Percentiles rank a stretch among this genome's conserved stretches.
Conservation (phyloP, 2,797 vertebrate species). For the Crocidura indochinensis region DNA sequence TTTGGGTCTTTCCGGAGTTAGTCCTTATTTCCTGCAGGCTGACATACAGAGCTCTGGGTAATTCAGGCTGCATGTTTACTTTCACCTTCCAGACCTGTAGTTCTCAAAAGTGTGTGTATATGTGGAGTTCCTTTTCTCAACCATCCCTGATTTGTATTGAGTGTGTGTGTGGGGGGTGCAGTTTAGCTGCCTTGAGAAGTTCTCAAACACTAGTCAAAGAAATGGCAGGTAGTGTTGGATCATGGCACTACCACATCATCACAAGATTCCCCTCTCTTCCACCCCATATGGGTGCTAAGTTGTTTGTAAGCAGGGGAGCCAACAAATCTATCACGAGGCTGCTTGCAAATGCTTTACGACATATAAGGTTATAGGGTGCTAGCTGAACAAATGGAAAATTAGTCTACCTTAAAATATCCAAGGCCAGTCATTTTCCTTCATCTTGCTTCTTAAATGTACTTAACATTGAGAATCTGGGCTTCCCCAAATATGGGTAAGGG, state of each 20-base stretch:
- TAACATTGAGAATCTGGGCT: conserved; percentile 74
- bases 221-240: background rate
- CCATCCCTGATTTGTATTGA: background rate
- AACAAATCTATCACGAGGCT: conserved; percentile 81
- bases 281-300: background rate
- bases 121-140: background rate
- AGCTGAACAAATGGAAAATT: conserved; percentile 86
- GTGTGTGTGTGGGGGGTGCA: background rate
- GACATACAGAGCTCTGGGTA: no score
- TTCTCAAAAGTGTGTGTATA: background rate
- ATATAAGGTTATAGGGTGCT: conserved; percentile 71
- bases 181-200: background rate
- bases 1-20: background rate
- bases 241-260: rapidly evolving
- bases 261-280: no score
- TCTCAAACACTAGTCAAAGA: background rate
- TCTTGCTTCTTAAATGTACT: conserved; percentile 79
- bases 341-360: conserved; percentile 81
- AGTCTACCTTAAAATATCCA: conserved; percentile 81
- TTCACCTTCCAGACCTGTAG: conserved; percentile 9
- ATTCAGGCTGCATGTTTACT: no score
- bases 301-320: conserved; percentile 39
- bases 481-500: conserved; percentile 74
- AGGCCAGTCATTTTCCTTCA: conserved; percentile 84
- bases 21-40: conserved; percentile 1